phyloP scores from a whole-genome alignment of 2,888 invertebrate species.

The Drosophila mulleri region DNA sequence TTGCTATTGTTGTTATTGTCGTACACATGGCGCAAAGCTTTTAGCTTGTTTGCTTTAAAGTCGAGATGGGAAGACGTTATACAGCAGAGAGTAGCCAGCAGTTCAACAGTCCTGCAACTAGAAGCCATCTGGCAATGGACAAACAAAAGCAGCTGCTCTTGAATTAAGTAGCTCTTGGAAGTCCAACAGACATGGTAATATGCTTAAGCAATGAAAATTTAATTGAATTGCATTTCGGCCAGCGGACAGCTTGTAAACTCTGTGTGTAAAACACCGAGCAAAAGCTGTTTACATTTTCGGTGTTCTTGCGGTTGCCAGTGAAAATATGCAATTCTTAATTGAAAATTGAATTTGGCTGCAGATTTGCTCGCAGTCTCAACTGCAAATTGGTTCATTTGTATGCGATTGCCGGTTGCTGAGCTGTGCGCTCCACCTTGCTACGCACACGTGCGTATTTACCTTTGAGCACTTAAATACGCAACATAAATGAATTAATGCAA shows the following conservation, averaged over 20 bases:
- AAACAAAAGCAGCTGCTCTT: conserved; percentile 41
- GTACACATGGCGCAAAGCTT: conserved; percentile 66
- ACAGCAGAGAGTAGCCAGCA: neutral
- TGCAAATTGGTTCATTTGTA: conserved; percentile 73
- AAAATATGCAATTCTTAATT: conserved; percentile 70
- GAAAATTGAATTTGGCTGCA: conserved; percentile 60
- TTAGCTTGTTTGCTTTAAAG: conserved; percentile 63
- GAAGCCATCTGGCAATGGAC: conserved; percentile 25
- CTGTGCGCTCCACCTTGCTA: conserved; percentile 19
- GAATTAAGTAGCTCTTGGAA: conserved; percentile 45
- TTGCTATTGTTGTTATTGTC: conserved; percentile 44
- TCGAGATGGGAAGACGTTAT: conserved; percentile 2
- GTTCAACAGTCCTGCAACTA: conserved; percentile 5
- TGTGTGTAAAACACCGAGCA: neutral
- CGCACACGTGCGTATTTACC: conserved; percentile 11
- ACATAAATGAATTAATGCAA: conserved; percentile 29
- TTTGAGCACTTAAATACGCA: conserved; percentile 19
- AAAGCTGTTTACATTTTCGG: conserved; percentile 24
- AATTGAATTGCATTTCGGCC: conserved; percentile 58
- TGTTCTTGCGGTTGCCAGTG: conserved; percentile 26
- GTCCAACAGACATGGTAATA: conserved; percentile 48
- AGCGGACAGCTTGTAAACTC: neutral
- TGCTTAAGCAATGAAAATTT: conserved; percentile 54
- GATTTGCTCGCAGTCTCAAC: conserved; percentile 48
- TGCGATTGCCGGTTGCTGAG: conserved; percentile 60